These are phyloP conservation scores for Poecilia latipinna DNA, from an alignment of 2,113 vertebrate species.

Conservation along the genomic window DNA sequence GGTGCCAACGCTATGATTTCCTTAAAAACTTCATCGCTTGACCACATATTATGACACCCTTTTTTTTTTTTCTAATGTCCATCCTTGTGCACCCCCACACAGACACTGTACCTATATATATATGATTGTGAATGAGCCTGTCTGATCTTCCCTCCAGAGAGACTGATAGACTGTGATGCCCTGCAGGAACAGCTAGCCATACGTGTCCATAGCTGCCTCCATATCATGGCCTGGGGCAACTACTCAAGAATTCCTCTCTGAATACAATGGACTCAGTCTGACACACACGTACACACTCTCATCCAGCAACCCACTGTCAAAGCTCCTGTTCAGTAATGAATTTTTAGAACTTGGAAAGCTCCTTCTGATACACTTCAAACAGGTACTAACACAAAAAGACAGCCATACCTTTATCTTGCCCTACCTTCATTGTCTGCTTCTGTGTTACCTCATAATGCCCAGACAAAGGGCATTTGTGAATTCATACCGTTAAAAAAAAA, in stretches of 20 bases:
- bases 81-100: constrained; percentile 45
- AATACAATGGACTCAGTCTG: constrained; percentile 73
- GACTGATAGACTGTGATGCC: constrained; percentile 78
- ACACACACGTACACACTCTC: constrained; percentile 33
- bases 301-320: constrained; percentile 69
- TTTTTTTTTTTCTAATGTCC: constrained; percentile 39
- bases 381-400: constrained; percentile 72
- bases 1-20: constrained; percentile 34
- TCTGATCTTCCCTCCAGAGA: constrained; percentile 77
- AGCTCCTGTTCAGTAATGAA: constrained; percentile 81
- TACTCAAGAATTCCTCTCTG: constrained; percentile 83
- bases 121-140: constrained; percentile 58
- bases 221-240: constrained; percentile 79
- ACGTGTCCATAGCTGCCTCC: constrained; percentile 77
- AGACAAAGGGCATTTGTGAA: constrained; percentile 56
- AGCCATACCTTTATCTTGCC: constrained; percentile 64
- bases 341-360: constrained; percentile 81
- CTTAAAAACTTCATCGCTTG: constrained; percentile 30
- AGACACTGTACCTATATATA: constrained; percentile 57
- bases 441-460: constrained; percentile 44
- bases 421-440: constrained; percentile 56
- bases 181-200: constrained; percentile 77
- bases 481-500: constrained; percentile 32
- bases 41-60: constrained; percentile 1
- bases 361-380: constrained; percentile 83